Base-by-base conservation (phyloP, 2,113 vertebrate species). In the Petromus typicus region DNA sequence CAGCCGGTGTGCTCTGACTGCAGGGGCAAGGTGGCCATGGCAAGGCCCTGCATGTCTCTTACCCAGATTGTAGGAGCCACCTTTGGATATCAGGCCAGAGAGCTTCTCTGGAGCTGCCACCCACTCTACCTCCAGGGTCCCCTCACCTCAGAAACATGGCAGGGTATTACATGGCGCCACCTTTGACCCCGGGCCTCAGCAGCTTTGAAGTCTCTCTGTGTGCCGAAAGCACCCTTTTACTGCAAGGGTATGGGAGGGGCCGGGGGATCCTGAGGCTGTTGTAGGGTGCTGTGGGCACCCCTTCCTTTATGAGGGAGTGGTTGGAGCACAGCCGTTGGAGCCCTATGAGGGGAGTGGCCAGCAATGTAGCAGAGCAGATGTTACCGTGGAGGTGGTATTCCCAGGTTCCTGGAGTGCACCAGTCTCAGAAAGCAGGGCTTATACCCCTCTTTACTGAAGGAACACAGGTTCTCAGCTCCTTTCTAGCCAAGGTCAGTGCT, bases 201-300 rank as follows among this genome's bases (percentile, higher is more conserved):
- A 1, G 59, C 94, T 97, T 97, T 94, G 93, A 97, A 97, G 91
- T 81, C 51, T 40, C 1, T 1, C 27, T 14, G 40, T 54, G 34
- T n/a, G n/a, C n/a, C 51, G 63, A 67, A 80, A 94, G 54, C 67
- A 45, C 48, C 56, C 73, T 91, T 95, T 94, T 76, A 92, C 92
- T 82, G 75, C 63, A 14, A 1, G 43, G 73, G 13, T 43, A 37
- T 71, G 57, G 82, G 92, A 2, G 71, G 71, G 86, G 69, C 67
- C 23, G 54, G 3, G 89, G 75, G 86, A 61, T 90, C 80, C 90
- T 93, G 5, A 5, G 76, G 83, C n/a, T 56, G 67, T 43, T 63
- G 48, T 37, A 59, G 30, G 78, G n/a, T 57, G 22, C 92, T n/a
- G 14, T 45, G 11, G 43, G 51, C 73, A 79, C 89, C 71, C 87